Base-by-base conservation (phyloP, 2,113 vertebrate species). In the Calypte anna region DNA sequence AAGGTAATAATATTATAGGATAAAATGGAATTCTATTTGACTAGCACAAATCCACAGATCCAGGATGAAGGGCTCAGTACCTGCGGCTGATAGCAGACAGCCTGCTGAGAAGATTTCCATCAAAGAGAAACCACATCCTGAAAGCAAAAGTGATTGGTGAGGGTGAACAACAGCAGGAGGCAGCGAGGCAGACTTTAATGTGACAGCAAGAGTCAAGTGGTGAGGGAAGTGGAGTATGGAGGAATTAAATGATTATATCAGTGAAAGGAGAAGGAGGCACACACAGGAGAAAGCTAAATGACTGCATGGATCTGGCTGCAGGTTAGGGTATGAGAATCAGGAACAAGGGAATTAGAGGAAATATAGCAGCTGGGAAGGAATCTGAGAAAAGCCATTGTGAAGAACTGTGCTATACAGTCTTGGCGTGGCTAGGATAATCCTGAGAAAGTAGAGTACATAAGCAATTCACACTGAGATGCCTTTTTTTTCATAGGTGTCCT, bases 191-290 rank as follows among this genome's bases (percentile, higher is more conserved):
- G 66, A 59, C 86, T 90, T 82, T 54, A 66, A 73, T 62, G 64
- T 91, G 44, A 77, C 30, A 74, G 59, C n/a, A 82, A n/a, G 30
- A 66, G 91, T 61, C 90, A 87, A 82, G 84, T 85, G 84, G 87
- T 89, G 77, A 91, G 44, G 22, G 61, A 83, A 86, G 36, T 66
- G 36, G n/a, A 92, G 59, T 83, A 36, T 28, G 59, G 63, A 83
- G 55, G 86, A 74, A 86, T 54, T 70, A 64, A 74, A 21, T 46
- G 88, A 62, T 77, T 88, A 7, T 23, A 30, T 36, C 67, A 46
- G 55, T 62, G 36, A 77, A 58, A 91, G n/a, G 27, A 88, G 50
- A 61, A 73, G 21, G 4, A 19, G 30, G 43, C 14, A 44, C 40
- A 44, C 40, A 53, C 18, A 24, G n/a, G 66, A 90, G 62, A 58